Evolutionary conservation across 2,888 invertebrate genomes (phyloP), one percentile per base, ranked within the genome.

Genomic region (Trypoxylon attenuatum): DNA sequence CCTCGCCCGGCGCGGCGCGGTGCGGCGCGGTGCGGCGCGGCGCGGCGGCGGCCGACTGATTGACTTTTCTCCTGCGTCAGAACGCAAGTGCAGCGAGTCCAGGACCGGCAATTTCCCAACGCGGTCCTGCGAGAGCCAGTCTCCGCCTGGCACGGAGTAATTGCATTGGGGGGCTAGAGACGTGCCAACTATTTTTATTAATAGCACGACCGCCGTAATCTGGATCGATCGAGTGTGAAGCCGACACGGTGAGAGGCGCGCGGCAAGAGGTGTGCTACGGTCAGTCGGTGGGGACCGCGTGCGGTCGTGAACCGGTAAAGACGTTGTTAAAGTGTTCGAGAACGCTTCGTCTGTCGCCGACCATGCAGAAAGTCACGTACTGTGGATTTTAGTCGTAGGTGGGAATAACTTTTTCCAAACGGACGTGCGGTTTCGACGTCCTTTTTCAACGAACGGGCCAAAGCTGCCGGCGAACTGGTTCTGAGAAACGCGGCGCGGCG

Each of bases 311-410:
- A 49, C 27, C 49, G 51, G 65, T 70, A 73, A 68, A 70, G 68
- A 66, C 59, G 68, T 55, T 69, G 71, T 69, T 66, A 73, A 73
- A 59, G 52, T 64, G 71, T 63, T 66, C 47, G 63, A 66, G 62
- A 74, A 73, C 58, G 62, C 57, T 57, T 74, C 74, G 71, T 60
- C 69, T 64, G 71, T 59, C 74, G 69, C 41, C 58, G 71, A 60
- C 69, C 75, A 71, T 62, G 64, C 66, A 67, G 66, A 72, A 79
- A 81, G 81, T 80, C 79, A 81, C 81, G 76, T 78, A 69, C 47
- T 52, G 62, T 71, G 67, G 76, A 80, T 78, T 80, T 77, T 73
- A 69, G 67, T 69, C 71, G 70, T 70, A 63, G 68, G 70, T 66
- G 72, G 58, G 60, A 56, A 71, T 59, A 76, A 80, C 68, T 77